Base-by-base conservation (phyloP, 2,113 vertebrate genomes). In the Caranx ignobilis region DNA sequence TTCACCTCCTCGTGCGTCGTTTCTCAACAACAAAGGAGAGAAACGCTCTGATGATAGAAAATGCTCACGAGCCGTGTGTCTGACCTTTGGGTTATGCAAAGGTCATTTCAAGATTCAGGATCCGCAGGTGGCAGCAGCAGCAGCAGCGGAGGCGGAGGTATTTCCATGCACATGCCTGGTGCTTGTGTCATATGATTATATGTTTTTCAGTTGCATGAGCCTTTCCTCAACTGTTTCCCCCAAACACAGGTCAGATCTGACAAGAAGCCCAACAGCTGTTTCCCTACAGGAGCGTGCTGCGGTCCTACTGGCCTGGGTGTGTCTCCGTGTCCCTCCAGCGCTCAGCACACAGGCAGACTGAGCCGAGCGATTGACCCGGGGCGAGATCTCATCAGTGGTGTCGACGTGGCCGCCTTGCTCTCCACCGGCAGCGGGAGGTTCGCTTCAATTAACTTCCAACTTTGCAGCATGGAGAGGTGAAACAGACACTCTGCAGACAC, bases 361-460 rank as follows among this genome's bases (percentile, higher is more conserved):
- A 35, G 64, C 59, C 12, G 59, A 59, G 60, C 41, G 12, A 16
- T n/a, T 10, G 4, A 50, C 68, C 68, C 8, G 5, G 12, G 66
- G 71, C 21, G 63, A 72, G 59, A 37, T 26, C 67, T 57, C 77
- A 0, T 50, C 5, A 50, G 34, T 31, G 1, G 12, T 31, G 45
- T 75, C 12, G 31, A 15, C 34, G 41, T 54, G 47, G 56, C 35
- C 2, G n/a, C 45, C 56, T 50, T 11, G 0, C 68, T 65, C 61
- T 11, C 34, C 54, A 9, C 35, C 76, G 16, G 67, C 77, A 59
- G 77, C 77, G 5, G 77, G 77, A 59, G 69, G 43, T 13, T 60
- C 54, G 3, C 43, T 60, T 66, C 62, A 73, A 66, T 73, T 79
- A 79, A 79, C 69, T 52, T 72, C 21, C 63, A 54, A 2, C 61